Percentiles rank a stretch among this genome's conserved stretches.
Conservation (phyloP, 2,113 vertebrate genomes). For the Heteronetta atricapilla region DNA sequence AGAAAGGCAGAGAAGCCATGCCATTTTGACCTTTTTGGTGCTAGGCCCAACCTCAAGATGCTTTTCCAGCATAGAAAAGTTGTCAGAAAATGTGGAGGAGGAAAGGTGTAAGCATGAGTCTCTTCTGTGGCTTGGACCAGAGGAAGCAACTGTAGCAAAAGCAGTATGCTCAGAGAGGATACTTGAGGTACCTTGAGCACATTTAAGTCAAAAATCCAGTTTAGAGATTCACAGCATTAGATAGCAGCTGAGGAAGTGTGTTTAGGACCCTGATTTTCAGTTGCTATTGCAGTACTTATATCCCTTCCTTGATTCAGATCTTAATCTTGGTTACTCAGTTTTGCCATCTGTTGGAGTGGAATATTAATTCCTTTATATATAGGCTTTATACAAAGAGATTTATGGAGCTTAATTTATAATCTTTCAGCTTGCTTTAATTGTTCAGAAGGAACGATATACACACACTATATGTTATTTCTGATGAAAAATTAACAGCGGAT, state of each 20-base stretch:
- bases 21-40: background rate
- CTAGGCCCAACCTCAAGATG: background rate
- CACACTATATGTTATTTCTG: background rate
- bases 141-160: background rate
- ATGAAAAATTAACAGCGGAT: background rate
- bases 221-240: background rate
- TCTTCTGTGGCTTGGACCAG: background rate
- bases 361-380: background rate
- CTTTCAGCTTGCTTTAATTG: background rate
- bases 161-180: background rate
- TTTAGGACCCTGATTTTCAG: background rate
- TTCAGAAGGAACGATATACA: background rate
- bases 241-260: background rate
- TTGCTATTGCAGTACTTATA: background rate
- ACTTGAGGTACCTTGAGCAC: background rate
- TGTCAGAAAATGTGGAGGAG: background rate
- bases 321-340: conserved; percentile 2
- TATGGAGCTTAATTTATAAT: background rate
- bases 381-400: background rate
- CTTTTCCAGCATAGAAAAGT: background rate
- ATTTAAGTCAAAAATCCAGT: background rate
- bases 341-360: conserved; percentile 17
- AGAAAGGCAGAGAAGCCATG: background rate
- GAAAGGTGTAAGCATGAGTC: background rate
- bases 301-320: background rate